Evolutionary conservation across 2,797 vertebrate species (phyloP), one percentile per base, ranked within the genome.

Genomic region (Hephaestus fuliginosus): DNA sequence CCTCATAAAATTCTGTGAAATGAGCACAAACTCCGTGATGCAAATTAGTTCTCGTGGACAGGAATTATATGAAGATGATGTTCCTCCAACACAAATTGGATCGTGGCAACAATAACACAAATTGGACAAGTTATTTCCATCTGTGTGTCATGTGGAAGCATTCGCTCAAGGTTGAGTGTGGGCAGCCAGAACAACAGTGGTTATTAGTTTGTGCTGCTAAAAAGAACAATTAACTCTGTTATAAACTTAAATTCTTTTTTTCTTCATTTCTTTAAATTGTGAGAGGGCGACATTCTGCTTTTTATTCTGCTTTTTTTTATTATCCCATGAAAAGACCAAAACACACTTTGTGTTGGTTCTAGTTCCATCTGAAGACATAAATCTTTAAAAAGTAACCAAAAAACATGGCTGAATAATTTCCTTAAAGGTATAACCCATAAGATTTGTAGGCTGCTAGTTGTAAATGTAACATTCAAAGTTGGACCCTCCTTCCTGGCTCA

Each of bases 11-110:
- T 67, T 64, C 36, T 52, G 51, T 51, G 62, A 73, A 82, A 85
- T 52, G 75, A 84, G 66, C 63, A 78, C 52, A 70, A 77, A 73
- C 57, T 60, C 64, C 51, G 58, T n/a, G 57, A 74, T 77, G 75
- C 49, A 86, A 76, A 89, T 84, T 17, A 70, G 52, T 70, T 83
- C 15, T 51, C 18, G 43, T 60, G 44, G 75, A 87, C 73, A 41
- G 60, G 63, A 85, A 74, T 62, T 62, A 36, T 64, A 41, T 53
- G 55, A 70, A 46, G 70, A 72, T 57, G 60, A 80, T 63, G 57
- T 72, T 52, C 28, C 33, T 36, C 22, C 62, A 60, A 25, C 46
- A 46, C 81, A 81, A 68, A 83, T 68, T 83, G 64, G 65, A 82
- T 53, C 72, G 53, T 68, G 30, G 41, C 43, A 74, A 63, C 13